Conservation (phyloP, 1,140 invertebrate genomes). For the Harpegnathos saltator region DNA sequence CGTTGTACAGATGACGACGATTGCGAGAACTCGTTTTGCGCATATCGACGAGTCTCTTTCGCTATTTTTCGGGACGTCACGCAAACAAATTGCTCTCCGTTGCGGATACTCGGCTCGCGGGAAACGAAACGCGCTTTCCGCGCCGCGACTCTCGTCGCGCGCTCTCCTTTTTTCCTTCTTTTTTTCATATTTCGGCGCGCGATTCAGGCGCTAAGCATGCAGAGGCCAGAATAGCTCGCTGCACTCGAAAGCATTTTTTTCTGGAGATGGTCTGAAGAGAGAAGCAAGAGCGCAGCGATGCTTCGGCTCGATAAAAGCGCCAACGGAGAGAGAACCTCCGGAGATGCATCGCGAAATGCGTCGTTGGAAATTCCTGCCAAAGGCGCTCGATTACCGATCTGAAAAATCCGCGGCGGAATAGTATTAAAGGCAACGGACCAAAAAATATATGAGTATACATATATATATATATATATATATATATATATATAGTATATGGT, state of each 20-base stretch:
- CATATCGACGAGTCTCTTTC: too few species aligned
- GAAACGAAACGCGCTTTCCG: background rate
- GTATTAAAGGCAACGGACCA: conserved; percentile 35
- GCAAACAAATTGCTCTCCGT: background rate
- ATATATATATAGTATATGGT: conserved; percentile 4
- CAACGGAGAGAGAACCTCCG: conserved; percentile 26
- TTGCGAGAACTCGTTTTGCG: too few species aligned
- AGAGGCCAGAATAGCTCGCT: background rate
- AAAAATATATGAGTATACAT: background rate
- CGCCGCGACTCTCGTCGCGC: background rate
- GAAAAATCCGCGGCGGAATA: conserved; percentile 64
- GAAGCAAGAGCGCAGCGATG: conserved; percentile 54
- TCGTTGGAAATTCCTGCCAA: conserved; percentile 54
- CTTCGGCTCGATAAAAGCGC: conserved; percentile 51
- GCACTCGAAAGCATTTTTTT: conserved; percentile 21
- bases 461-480: too few species aligned
- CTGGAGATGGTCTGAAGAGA: conserved; percentile 12
- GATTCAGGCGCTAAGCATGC: background rate
- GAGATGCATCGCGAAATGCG: conserved; percentile 23
- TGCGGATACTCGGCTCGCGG: background rate
- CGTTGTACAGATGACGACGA: too few species aligned
- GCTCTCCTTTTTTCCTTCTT: too few species aligned
- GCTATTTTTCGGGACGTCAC: background rate
- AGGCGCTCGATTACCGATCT: conserved; percentile 68
- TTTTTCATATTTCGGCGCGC: background rate